Conservation (phyloP, 2,113 vertebrate species). For the Gallinago jamesoni region DNA sequence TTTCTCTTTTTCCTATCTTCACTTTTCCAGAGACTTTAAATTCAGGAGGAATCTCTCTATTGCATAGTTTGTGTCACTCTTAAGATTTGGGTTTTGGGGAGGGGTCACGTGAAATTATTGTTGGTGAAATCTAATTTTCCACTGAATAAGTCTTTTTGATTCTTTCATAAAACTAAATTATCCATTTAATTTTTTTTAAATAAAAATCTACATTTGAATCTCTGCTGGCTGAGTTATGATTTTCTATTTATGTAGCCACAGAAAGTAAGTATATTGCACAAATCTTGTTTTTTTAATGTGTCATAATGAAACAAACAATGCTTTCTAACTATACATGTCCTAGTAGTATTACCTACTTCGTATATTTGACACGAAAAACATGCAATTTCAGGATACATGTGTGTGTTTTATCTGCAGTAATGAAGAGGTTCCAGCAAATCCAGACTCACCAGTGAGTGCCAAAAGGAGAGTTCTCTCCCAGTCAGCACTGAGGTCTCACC, state of each 20-base stretch:
- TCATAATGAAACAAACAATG: rapidly evolving
- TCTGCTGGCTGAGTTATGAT: background rate
- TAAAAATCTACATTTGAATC: background rate
- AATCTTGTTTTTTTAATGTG: background rate
- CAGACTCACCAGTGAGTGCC: constrained; percentile 79
- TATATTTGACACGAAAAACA: background rate
- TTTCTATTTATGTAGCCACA: background rate
- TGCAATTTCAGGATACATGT: background rate
- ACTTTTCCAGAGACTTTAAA: background rate
- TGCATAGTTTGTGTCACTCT: background rate
- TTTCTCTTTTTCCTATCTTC: background rate
- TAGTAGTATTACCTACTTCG: background rate
- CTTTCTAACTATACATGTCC: background rate
- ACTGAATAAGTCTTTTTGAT: background rate
- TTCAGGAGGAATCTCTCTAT: background rate
- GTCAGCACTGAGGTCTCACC: constrained; percentile 92
- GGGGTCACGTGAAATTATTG: background rate
- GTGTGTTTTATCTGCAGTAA: constrained; percentile 55
- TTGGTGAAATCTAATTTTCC: background rate
- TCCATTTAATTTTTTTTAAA: background rate
- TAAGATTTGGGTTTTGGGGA: background rate
- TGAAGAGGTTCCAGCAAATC: constrained; percentile 70
- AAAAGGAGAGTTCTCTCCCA: constrained; percentile 89
- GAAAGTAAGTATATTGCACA: background rate
- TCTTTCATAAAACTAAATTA: background rate